phyloP scores from a whole-genome alignment of 1,140 invertebrate species.

The Cotesia chilonis region DNA sequence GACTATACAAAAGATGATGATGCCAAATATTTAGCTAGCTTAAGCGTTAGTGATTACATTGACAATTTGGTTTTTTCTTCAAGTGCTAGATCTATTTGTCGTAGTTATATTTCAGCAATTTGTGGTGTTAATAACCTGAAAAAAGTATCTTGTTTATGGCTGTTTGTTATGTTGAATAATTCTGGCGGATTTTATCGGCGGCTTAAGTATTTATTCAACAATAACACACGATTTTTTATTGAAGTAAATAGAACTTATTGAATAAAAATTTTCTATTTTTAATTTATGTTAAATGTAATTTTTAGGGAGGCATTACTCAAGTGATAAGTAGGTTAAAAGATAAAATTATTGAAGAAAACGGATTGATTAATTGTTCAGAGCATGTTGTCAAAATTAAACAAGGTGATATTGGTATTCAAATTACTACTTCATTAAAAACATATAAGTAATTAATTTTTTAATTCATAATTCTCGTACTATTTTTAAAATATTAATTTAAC shows the following conservation, averaged over 20 bases:
- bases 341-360: constrained; percentile 34
- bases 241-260: constrained; percentile 36
- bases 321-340: constrained; percentile 39
- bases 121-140: constrained; percentile 48
- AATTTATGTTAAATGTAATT: background rate
- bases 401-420: constrained; percentile 41
- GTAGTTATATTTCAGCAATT: constrained; percentile 41
- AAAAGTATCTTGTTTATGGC: constrained; percentile 48
- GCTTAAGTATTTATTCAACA: constrained; percentile 41
- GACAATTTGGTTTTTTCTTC: constrained; percentile 32
- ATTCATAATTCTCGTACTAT: too few relatives aligned
- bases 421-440: constrained; percentile 36
- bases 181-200: constrained; percentile 47
- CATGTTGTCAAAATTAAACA: constrained; percentile 42
- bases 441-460: constrained; percentile 43
- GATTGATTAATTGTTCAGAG: constrained; percentile 39
- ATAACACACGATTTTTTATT: constrained; percentile 42
- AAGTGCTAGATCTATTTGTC: constrained; percentile 41
- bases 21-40: constrained; percentile 38
- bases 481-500: too few relatives aligned
- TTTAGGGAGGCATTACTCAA: constrained; percentile 41
- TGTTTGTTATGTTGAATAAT: constrained; percentile 44
- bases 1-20: constrained; percentile 22
- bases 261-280: background rate
- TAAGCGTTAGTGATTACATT: constrained; percentile 43